Conservation (phyloP, 2,888 invertebrate genomes). For the Stenchaetothrips biformis region DNA sequence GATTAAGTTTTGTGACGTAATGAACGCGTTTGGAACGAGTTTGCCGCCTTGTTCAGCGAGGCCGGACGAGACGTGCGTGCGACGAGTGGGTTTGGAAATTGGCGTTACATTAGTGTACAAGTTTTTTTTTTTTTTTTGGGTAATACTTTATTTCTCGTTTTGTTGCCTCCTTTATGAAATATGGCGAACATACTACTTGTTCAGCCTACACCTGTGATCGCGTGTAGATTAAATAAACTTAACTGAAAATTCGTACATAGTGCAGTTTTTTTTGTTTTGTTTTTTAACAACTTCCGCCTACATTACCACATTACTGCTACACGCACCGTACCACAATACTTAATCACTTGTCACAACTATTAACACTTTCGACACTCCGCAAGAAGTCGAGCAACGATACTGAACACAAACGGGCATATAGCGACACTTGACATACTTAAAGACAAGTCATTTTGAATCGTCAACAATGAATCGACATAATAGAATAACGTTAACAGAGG, state of each 20-base stretch:
- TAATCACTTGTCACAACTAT: neutral
- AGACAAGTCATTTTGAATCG: too few relatives aligned
- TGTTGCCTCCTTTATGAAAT: neutral
- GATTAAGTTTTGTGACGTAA: too few relatives aligned
- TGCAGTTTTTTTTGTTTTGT: neutral
- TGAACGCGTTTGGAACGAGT: neutral
- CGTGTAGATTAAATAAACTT: conserved; percentile 11
- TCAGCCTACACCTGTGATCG: conserved; percentile 15
- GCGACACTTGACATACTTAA: too few relatives aligned
- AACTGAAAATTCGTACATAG: neutral
- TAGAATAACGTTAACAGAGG: too few relatives aligned
- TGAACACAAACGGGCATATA: too few relatives aligned
- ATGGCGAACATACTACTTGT: conserved; percentile 6
- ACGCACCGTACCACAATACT: too few relatives aligned
- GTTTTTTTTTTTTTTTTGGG: neutral
- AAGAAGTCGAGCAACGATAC: neutral
- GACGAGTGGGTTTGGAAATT: neutral
- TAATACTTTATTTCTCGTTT: neutral
- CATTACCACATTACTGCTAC: too few relatives aligned
- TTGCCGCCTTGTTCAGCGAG: neutral
- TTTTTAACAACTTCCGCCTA: neutral
- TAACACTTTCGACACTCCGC: neutral
- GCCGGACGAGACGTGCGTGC: neutral
- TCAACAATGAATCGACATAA: too few relatives aligned
- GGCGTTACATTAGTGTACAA: neutral